Base-by-base conservation (phyloP, 1,140 invertebrate genomes). In the Brachionus manjavacas region DNA sequence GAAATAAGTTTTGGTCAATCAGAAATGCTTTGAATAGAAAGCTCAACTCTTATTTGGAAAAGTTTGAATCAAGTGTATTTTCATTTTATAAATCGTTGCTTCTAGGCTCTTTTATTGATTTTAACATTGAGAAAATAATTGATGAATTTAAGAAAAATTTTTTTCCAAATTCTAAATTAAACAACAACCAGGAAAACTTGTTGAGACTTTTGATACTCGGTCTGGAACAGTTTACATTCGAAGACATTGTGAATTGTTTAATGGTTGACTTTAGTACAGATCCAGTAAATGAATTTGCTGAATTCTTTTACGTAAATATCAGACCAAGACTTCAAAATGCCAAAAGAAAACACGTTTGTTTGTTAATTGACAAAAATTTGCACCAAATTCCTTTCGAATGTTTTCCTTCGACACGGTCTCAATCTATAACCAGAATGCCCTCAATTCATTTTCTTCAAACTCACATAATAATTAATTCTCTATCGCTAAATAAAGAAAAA, bases 361-460 rank as follows among this genome's bases (percentile, higher is more conserved):
- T 81, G 25, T 68, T 81, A 23, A 68, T 81, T 41, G 79, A 81
- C 31, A 81, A 81, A 68, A 68, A 60, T 60, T 25, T 81, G 11
- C 79, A 81, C 64, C 79, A 81, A 81, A 81, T 81, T n/a, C 79
- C 79, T 20, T 81, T 60, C 20, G 79, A 81, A 46, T 81, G 79
- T 35, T 64, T 81, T 60, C 79, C 79, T 12, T 28, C 52, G n/a
- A 64, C 52, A 23, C 14, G 14, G 2, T 43, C 31, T 20, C 79
- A 81, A n/a, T 41, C 79, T 0, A 81, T 81, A 23, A 81, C 52
- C 16, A 12, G 79, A 64, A 81, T 81, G 79, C 79, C 79, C 6
- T 81, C 79, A 12, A 81, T 81, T 81, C 79, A 81, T 68, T 81
- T 81, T 16, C 28, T 81, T 39, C 52, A 81, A 81, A 64, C 49